phyloP scores from a whole-genome alignment of 2,888 invertebrate genomes.

The Balanococcus diminutus region DNA sequence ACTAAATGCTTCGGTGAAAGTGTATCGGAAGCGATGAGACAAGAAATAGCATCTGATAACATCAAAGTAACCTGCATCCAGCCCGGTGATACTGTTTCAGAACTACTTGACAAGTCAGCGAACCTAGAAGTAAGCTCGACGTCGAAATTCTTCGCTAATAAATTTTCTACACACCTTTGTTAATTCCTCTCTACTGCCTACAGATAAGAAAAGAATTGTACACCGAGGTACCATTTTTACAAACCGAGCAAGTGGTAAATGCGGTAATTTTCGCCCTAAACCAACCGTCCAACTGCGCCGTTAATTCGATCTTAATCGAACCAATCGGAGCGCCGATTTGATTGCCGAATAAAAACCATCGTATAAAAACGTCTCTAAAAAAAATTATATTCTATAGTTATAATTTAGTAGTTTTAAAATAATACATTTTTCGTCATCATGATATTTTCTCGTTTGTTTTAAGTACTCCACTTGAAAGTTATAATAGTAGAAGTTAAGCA shows the following conservation, averaged over 20 bases:
- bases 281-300: constrained; percentile 58
- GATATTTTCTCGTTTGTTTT: constrained; percentile 1
- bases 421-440: constrained; percentile 17
- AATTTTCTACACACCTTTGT: too few species aligned
- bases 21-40: constrained; percentile 58
- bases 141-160: not conserved
- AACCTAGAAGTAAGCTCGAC: constrained; percentile 58
- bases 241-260: constrained; percentile 58
- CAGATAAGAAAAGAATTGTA: constrained; percentile 57
- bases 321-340: constrained; percentile 59
- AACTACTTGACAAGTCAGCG: constrained; percentile 57
- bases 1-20: constrained; percentile 59
- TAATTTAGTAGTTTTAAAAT: constrained; percentile 37
- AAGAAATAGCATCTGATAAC: constrained; percentile 58
- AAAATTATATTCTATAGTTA: constrained; percentile 36
- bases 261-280: constrained; percentile 59
- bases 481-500: constrained; percentile 34
- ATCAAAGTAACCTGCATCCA: constrained; percentile 59
- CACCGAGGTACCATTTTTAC: constrained; percentile 57
- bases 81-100: constrained; percentile 59
- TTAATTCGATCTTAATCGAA: constrained; percentile 59
- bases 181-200: not conserved
- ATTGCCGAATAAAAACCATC: not conserved
- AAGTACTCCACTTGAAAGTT: constrained; percentile 39
- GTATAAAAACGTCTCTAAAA: constrained; percentile 21